Percentiles rank a stretch among this genome's conserved stretches.
phyloP scores from a whole-genome alignment of 2,888 invertebrate genomes.

The Drosophila barbarae region DNA sequence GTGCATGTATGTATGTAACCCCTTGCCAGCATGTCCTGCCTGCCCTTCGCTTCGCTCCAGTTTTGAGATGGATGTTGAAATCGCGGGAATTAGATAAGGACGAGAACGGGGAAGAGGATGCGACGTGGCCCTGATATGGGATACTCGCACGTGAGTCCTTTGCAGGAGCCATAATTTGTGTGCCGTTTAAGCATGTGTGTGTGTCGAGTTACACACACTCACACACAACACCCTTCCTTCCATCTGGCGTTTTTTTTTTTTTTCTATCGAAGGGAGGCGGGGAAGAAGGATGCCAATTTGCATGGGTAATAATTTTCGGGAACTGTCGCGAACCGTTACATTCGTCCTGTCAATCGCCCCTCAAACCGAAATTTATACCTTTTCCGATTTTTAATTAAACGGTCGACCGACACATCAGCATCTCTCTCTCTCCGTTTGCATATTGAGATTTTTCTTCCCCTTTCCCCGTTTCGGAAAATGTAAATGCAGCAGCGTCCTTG shows the following conservation, averaged over 20 bases:
- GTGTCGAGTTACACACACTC: conserved; percentile 68
- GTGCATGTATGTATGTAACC: not conserved
- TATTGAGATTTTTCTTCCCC: conserved; percentile 64
- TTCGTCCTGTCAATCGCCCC: conserved; percentile 66
- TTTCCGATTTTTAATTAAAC: conserved; percentile 71
- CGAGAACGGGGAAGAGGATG: conserved; percentile 22
- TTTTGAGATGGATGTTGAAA: conserved; percentile 20
- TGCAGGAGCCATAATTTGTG: conserved; percentile 52
- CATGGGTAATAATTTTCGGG: conserved; percentile 71
- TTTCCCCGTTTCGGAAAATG: conserved; percentile 37
- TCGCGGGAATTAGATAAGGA: conserved; percentile 54
- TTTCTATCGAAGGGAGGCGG: not conserved
- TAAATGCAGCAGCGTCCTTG: conserved; percentile 47
- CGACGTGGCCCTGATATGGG: conserved; percentile 49
- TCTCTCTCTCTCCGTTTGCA: conserved; percentile 51
- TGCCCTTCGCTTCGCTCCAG: conserved; percentile 13
- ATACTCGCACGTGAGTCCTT: conserved; percentile 33
- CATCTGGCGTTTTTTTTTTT: conserved; percentile 16
- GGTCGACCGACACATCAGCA: conserved; percentile 58
- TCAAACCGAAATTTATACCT: conserved; percentile 73
- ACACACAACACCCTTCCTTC: conserved; percentile 13
- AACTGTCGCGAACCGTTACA: conserved; percentile 45
- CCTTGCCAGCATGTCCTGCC: conserved; percentile 1
- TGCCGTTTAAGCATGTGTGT: conserved; percentile 63
- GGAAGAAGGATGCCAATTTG: conserved; percentile 58